Percentiles rank a stretch among this genome's conserved stretches.
These are phyloP conservation scores for Tenualosa thibaudeaui DNA, from an alignment of 2,797 vertebrate species.

Conservation along the genomic window DNA sequence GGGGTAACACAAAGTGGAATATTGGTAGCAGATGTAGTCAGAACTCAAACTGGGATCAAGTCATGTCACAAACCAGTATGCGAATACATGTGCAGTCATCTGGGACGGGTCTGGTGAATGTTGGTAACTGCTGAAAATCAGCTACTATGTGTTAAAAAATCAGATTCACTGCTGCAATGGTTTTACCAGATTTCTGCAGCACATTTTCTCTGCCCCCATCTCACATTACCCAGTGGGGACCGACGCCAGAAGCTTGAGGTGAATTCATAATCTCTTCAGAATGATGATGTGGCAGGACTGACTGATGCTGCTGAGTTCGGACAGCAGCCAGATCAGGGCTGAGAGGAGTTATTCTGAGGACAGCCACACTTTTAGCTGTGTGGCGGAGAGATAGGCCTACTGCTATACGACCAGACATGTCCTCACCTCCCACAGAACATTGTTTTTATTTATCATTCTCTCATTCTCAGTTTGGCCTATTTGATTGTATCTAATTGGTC, in stretches of 20 bases:
- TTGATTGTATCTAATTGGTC: no score
- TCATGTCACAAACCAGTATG: conserved; percentile 33
- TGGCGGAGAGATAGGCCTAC: no score
- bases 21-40: conserved; percentile 69
- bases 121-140: conserved; percentile 3
- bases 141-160: background rate
- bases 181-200: background rate
- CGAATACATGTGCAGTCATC: conserved; percentile 35
- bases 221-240: background rate
- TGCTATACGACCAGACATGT: background rate
- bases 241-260: background rate
- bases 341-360: background rate
- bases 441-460: no score
- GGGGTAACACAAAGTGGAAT: conserved; percentile 61
- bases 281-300: background rate
- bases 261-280: background rate
- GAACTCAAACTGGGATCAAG: conserved; percentile 36
- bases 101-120: conserved; percentile 17
- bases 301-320: no score
- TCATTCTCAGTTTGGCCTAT: no score
- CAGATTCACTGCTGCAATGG: background rate
- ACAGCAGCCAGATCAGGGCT: background rate
- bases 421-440: no score
- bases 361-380: background rate
- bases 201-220: background rate